These are phyloP conservation scores for Noctilio leporinus DNA, from an alignment of 2,113 vertebrate genomes.

Conservation along the genomic window DNA sequence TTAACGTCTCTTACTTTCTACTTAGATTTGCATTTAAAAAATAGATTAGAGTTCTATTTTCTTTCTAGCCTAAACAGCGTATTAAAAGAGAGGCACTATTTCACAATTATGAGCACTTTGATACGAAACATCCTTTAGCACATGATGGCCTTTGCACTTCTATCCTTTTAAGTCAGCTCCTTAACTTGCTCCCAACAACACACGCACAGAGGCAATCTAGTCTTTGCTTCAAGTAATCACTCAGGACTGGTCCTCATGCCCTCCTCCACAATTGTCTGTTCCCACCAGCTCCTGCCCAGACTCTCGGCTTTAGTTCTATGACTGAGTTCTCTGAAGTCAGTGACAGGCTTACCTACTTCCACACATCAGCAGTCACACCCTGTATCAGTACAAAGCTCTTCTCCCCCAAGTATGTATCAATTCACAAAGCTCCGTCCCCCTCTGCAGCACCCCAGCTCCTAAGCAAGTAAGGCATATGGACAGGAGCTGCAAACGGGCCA, in stretches of 20 bases:
- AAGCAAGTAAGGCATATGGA: background rate
- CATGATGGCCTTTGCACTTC: background rate
- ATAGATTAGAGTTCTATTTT: background rate
- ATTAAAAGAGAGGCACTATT: background rate
- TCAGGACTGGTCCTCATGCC: background rate
- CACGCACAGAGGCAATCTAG: background rate
- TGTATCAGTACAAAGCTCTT: background rate
- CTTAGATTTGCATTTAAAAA: background rate
- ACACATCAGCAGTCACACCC: background rate
- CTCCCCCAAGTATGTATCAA: background rate
- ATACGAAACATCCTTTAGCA: background rate
- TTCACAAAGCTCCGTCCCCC: background rate
- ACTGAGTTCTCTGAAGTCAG: background rate
- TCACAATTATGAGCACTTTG: background rate
- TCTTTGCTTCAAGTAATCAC: background rate
- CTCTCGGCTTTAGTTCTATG: background rate
- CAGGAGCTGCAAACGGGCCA: background rate
- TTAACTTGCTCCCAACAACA: background rate
- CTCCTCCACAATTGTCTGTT: background rate
- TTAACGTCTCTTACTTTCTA: background rate
- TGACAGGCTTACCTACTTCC: background rate
- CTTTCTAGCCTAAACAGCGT: background rate
- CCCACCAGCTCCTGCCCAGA: background rate
- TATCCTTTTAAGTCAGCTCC: background rate
- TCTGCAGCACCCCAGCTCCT: background rate